phyloP scores from a whole-genome alignment of 2,888 invertebrate genomes.

The Onchidella celtica region DNA sequence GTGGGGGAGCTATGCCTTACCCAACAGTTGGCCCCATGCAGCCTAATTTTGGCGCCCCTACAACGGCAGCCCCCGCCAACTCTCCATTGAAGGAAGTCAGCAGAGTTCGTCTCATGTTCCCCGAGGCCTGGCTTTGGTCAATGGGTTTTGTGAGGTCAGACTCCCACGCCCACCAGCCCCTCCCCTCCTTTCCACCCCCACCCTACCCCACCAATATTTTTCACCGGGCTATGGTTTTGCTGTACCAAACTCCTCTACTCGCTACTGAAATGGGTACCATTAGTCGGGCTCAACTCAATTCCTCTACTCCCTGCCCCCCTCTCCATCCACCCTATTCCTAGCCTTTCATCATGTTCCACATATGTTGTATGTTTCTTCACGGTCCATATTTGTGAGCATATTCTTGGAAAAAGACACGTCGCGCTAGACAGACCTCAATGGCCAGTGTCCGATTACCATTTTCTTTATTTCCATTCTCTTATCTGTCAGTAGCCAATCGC shows the following conservation, averaged over 20 bases:
- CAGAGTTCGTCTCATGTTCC: conserved; percentile 50
- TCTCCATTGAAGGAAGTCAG: conserved; percentile 40
- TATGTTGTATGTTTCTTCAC: neutral
- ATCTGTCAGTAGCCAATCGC: no score
- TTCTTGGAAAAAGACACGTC: no score
- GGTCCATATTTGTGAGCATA: neutral
- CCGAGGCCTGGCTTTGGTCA: conserved; percentile 56
- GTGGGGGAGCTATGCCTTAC: no score
- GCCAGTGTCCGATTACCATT: no score
- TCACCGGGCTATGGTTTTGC: no score
- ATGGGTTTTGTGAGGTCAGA: no score
- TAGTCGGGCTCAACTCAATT: no score
- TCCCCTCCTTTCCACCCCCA: neutral
- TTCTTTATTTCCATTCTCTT: no score
- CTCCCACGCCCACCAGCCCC: neutral
- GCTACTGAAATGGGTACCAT: no score
- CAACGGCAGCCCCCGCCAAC: neutral
- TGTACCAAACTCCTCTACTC: no score
- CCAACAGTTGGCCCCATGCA: neutral
- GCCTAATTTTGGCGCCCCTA: neutral
- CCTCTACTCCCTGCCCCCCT: neutral
- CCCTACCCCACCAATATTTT: neutral
- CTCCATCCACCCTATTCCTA: neutral
- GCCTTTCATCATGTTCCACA: neutral
- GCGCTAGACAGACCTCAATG: no score